These are phyloP conservation scores for Ridgeia piscesae DNA, from an alignment of 1,140 invertebrate genomes.

Conservation along the genomic window DNA sequence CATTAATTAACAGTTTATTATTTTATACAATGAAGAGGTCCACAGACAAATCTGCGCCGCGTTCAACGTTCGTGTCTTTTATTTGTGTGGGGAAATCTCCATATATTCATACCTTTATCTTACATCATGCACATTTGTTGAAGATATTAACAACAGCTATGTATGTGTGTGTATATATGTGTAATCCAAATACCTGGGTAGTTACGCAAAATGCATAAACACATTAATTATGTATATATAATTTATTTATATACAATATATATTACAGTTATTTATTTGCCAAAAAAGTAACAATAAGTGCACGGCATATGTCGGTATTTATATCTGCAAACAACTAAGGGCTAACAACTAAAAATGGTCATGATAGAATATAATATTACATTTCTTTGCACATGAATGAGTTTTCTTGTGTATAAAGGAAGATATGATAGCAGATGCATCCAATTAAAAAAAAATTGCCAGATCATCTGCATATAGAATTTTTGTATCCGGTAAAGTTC, in stretches of 20 bases:
- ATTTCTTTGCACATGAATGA: not conserved
- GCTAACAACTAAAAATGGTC: not conserved
- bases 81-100: not conserved
- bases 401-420: too few relatives aligned
- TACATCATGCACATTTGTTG: not conserved
- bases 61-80: not conserved
- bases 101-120: not conserved
- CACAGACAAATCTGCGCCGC: too few relatives aligned
- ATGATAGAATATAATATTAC: not conserved
- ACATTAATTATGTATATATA: not conserved
- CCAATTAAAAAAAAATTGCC: not conserved
- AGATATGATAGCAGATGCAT: not conserved
- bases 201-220: not conserved
- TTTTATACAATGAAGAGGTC: not conserved
- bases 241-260: not conserved
- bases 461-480: not conserved
- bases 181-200: not conserved
- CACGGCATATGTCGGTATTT: too few relatives aligned
- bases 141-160: not conserved
- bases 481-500: not conserved
- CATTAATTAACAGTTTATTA: conserved; percentile 1
- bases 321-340: not conserved
- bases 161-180: not conserved
- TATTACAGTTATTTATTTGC: not conserved
- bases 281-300: too few relatives aligned